Base-by-base conservation (phyloP, 2,797 vertebrate species). In the Pantherophis vulpinus region DNA sequence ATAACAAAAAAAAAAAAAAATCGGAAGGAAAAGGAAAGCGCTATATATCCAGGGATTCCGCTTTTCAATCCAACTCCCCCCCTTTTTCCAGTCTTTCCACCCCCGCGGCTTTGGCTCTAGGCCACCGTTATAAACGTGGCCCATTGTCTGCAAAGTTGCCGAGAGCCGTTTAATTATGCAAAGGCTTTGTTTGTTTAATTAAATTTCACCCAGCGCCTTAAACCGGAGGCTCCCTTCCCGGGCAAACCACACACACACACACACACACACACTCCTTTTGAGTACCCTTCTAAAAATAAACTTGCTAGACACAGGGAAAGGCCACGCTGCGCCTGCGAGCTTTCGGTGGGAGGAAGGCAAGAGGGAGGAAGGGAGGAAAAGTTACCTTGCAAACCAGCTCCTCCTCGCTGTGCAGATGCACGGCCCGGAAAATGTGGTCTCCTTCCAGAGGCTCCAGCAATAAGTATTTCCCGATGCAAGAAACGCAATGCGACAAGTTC, bases 381-480 rank as follows among this genome's bases (percentile, higher is more conserved):
- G 92, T 97, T 97, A 99, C 99, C 99, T 99, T 99, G 98, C 99
- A 99, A 94, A 99, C 98, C 95, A 99, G 98, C 98, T 99, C 99
- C 97, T 99, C 99, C 96, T 98, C 99, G 93, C 98, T 99, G 98
- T 99, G 99, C 98, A 99, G 98, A 98, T 99, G 99, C 96, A 99
- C 98, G 91, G 99, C 99, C 97, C 99, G 98, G 96, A 99, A 99
- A 98, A 99, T 99, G 98, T 99, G 99, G 98, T 99, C 99, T 97
- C 99, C 99, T 98, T 99, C 99, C 97, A 99, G 98, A 94, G 99
- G 99, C 97, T 99, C 99, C 98, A 99, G 97, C 98, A 99, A 97
- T 97, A 99, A 98, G 99, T 99, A 99, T 97, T 99, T 99, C 98
- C 99, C 99, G 98, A 99, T 99, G 98, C 98, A 99, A 97, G 99